Evolutionary conservation across 1,140 invertebrate species (phyloP).

Genomic region (Probaryconus sp.): DNA sequence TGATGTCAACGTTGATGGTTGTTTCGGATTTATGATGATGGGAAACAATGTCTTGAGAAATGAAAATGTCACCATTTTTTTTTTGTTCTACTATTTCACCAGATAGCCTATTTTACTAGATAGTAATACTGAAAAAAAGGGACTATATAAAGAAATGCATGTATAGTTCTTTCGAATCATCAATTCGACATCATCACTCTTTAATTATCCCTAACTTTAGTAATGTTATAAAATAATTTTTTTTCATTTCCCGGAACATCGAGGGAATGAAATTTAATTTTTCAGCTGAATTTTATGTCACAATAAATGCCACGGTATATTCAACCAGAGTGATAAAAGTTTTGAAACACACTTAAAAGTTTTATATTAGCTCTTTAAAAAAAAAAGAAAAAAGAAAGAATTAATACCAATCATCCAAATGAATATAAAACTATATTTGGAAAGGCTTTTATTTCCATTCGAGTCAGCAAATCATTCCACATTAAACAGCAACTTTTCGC

Average conservation of each 20-base stretch:
- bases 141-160: too few relatives aligned
- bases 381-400: constrained; percentile 33
- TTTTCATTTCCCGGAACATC: not conserved
- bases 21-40: too few relatives aligned
- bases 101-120: too few relatives aligned
- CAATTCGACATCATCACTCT: too few relatives aligned
- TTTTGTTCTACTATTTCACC: too few relatives aligned
- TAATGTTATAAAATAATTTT: too few relatives aligned
- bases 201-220: too few relatives aligned
- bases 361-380: constrained; percentile 3
- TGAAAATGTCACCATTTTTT: too few relatives aligned
- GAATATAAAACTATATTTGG: constrained; percentile 39
- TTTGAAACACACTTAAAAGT: constrained; percentile 34
- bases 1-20: too few relatives aligned
- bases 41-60: too few relatives aligned
- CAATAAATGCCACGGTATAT: constrained; percentile 28
- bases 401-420: constrained; percentile 44
- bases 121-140: too few relatives aligned
- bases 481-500: not conserved
- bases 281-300: constrained; percentile 20
- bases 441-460: constrained; percentile 24
- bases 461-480: constrained; percentile 26
- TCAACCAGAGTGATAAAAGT: constrained; percentile 23
- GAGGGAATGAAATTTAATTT: constrained; percentile 3
- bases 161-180: too few relatives aligned